These are phyloP conservation scores for Acipenser ruthenus DNA, from an alignment of 2,797 vertebrate genomes.

Conservation along the genomic window DNA sequence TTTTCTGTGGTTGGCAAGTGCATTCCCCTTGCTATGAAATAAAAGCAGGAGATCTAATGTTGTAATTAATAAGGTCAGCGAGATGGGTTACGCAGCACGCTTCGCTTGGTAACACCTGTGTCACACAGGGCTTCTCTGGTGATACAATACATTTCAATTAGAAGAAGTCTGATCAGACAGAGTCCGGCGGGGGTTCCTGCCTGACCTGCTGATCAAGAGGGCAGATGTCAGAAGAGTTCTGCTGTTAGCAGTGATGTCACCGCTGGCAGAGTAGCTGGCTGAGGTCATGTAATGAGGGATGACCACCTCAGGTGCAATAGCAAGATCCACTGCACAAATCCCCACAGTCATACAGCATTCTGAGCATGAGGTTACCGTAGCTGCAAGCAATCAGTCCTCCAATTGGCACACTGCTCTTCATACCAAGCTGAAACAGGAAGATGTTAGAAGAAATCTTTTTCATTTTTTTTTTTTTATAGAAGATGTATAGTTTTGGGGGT, in stretches of 20 bases:
- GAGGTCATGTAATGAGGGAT: slow-evolving; percentile 2
- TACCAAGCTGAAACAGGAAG: slow-evolving; percentile 24
- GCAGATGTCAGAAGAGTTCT: neutral
- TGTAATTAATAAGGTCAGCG: slow-evolving; percentile 37
- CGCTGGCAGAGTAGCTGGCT: neutral
- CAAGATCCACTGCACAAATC: neutral
- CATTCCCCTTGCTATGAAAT: slow-evolving; percentile 16
- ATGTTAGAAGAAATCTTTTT: slow-evolving; percentile 6
- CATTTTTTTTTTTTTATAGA: too few species aligned
- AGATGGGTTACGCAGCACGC: slow-evolving; percentile 21
- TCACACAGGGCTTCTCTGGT: slow-evolving; percentile 21
- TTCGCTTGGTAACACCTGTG: slow-evolving; percentile 23
- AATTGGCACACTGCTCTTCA: slow-evolving; percentile 1
- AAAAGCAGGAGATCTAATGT: slow-evolving; percentile 27
- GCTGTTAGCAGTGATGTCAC: slow-evolving; percentile 5
- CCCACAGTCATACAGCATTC: neutral
- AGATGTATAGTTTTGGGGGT: too few species aligned
- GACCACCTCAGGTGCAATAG: neutral
- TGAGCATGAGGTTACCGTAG: too few species aligned
- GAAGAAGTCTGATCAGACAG: slow-evolving; percentile 18
- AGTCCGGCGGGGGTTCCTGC: neutral
- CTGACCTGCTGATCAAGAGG: neutral
- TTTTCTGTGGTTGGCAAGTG: slow-evolving; percentile 13
- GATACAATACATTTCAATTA: slow-evolving; percentile 36
- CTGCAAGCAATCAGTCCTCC: neutral